phyloP scores from a whole-genome alignment of 2,797 vertebrate genomes.

The Melopsittacus undulatus region DNA sequence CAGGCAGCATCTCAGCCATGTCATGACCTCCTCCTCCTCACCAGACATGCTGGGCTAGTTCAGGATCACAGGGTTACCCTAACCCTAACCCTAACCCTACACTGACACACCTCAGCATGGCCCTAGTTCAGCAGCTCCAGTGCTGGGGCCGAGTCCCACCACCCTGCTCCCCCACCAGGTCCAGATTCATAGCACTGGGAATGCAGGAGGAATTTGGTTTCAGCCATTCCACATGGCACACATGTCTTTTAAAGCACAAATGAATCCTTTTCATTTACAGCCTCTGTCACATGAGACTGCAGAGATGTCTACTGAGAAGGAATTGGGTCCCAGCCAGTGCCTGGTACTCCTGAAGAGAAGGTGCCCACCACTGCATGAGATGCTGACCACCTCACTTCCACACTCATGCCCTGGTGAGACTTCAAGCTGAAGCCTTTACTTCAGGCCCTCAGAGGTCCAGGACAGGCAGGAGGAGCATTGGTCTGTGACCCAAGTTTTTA shows the following conservation, averaged over 20 bases:
- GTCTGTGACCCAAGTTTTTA: background rate
- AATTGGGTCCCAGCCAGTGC: background rate
- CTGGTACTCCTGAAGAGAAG: background rate
- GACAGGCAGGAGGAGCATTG: background rate
- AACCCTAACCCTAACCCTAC: too few relatives aligned
- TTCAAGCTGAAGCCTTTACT: background rate
- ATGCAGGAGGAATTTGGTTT: background rate
- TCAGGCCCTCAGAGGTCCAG: background rate
- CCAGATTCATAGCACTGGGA: too few relatives aligned
- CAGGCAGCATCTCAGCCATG: background rate
- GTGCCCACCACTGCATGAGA: background rate
- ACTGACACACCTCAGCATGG: rapidly evolving
- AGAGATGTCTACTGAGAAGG: background rate
- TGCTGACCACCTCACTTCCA: background rate
- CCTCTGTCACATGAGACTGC: background rate
- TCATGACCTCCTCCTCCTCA: background rate
- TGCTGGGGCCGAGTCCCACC: background rate
- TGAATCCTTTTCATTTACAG: background rate
- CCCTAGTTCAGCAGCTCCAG: background rate
- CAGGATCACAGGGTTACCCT: background rate
- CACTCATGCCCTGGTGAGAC: background rate
- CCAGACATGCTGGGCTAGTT: background rate
- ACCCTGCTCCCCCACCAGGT: background rate
- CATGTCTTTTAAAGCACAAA: background rate
- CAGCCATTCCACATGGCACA: background rate